Base-by-base conservation (phyloP, 1,140 invertebrate genomes). In the Battus philenor region DNA sequence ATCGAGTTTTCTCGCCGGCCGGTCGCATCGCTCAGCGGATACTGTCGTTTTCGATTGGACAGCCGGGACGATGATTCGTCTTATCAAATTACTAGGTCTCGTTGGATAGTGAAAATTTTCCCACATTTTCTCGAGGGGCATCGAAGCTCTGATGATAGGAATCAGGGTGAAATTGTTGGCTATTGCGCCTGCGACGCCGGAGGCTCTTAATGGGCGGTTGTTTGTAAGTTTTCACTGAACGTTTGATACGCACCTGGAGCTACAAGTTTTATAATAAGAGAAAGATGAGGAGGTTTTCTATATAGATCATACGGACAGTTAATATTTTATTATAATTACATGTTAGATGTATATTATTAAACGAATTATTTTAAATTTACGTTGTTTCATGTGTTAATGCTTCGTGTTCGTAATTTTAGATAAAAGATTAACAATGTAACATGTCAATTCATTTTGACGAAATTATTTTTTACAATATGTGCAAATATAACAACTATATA, bases 141-240 rank as follows among this genome's bases (percentile, higher is more conserved):
- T 61, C 60, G 59, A 20, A 36, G 33, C 51, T 32, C 48, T 59
- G 75, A 84, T 84, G 59, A 78, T 84, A 84, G 75, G 76, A 70
- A 84, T 84, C 77, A 74, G 76, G 62, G 62, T 64, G 66, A 78
- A 82, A 83, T 83, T 80, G 67, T 66, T 56, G 59, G 70, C 66
- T 67, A 64, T 50, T 38, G 38, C 48, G 50, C 38, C 16, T 24
- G 51, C 53, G 51, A 48, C 60, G 73, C 71, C 65, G 61, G 54
- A 59, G 74, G 80, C 77, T 29, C 41, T 47, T 84, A 84, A 84
- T 84, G 60, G 64, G 44, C 45, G 59, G 67, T 70, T 70, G 76
- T 78, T 82, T 82, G 65, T 68, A 49, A 70, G 69, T 75, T 83
- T 84, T 81, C 80, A 78, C 80, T 81, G 60, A 59, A 68, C 68